Percentiles rank a stretch among this genome's conserved stretches.
Evolutionary conservation across 2,888 invertebrate species (phyloP).

Genomic region (Orthosia gracilis): DNA sequence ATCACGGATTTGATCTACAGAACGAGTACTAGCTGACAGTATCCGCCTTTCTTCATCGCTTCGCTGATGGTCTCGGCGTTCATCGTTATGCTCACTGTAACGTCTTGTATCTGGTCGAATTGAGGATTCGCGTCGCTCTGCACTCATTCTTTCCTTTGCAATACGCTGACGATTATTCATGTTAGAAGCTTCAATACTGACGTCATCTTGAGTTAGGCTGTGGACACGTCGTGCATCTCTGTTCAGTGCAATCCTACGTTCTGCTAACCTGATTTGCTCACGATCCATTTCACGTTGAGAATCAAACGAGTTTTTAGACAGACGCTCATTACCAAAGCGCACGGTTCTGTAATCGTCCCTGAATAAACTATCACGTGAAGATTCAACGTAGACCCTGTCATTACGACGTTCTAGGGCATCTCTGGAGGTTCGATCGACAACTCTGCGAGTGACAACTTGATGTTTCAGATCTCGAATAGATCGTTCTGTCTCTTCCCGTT

Average conservation of each 20-base stretch:
- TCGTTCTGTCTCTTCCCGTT: constrained; percentile 24
- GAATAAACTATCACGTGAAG: constrained; percentile 20
- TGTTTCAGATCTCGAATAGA: constrained; percentile 23
- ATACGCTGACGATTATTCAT: constrained; percentile 24
- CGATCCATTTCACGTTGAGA: constrained; percentile 30
- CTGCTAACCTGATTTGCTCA: constrained; percentile 21
- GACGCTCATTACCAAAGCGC: constrained; percentile 38
- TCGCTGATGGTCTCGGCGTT: constrained; percentile 34
- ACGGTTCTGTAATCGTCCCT: constrained; percentile 26
- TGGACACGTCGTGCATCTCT: constrained; percentile 31
- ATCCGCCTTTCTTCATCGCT: constrained; percentile 26
- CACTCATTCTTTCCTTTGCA: constrained; percentile 33
- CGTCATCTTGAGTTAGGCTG: constrained; percentile 24
- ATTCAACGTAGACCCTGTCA: constrained; percentile 30
- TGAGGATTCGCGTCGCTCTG: constrained; percentile 32
- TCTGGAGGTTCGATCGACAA: constrained; percentile 15
- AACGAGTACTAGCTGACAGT: constrained; percentile 37
- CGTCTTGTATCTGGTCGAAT: constrained; percentile 30
- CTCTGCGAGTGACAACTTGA: constrained; percentile 27
- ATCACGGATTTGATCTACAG: constrained; percentile 28
- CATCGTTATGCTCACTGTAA: constrained; percentile 28
- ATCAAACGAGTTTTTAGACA: constrained; percentile 15
- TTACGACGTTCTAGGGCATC: constrained; percentile 36
- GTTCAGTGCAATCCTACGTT: constrained; percentile 26
- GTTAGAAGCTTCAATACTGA: constrained; percentile 12